phyloP scores from a whole-genome alignment of 2,888 invertebrate species.

The Epinotia brunnichana region DNA sequence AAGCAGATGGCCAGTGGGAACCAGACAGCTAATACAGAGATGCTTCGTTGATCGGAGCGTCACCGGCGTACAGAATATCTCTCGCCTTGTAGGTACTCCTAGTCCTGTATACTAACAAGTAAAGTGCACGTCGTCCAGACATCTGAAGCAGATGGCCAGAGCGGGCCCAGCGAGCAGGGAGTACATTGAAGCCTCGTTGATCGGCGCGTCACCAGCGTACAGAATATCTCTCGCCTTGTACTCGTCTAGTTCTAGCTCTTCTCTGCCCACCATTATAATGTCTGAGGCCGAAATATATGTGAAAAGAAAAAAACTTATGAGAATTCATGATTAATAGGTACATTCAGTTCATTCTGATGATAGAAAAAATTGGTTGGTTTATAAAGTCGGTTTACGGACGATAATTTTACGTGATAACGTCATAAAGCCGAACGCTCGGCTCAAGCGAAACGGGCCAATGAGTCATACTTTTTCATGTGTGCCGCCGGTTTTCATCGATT shows the following conservation, averaged over 20 bases:
- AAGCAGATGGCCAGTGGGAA: conserved; percentile 72
- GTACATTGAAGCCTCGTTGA: conserved; percentile 71
- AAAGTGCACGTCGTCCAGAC: conserved; percentile 68
- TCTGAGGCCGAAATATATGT: conserved; percentile 53
- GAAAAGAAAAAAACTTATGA: not conserved
- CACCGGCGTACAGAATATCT: conserved; percentile 49
- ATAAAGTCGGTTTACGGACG: too few relatives aligned
- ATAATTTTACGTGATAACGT: too few relatives aligned
- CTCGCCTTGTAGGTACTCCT: conserved; percentile 27
- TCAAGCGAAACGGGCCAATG: too few relatives aligned
- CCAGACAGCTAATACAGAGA: conserved; percentile 60
- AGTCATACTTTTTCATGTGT: too few relatives aligned
- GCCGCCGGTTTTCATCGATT: too few relatives aligned
- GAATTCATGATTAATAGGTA: too few relatives aligned
- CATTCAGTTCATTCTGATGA: too few relatives aligned
- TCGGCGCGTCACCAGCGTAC: conserved; percentile 47
- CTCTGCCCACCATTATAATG: conserved; percentile 75
- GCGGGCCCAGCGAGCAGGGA: conserved; percentile 57
- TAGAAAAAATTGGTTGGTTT: too few relatives aligned
- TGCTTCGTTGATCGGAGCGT: conserved; percentile 67
- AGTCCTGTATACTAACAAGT: conserved; percentile 61
- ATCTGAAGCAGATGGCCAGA: conserved; percentile 70
- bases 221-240: conserved; percentile 60
- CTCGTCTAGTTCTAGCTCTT: conserved; percentile 63
- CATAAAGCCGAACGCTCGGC: too few relatives aligned